These are phyloP conservation scores for Drosophila vallismaia DNA, from an alignment of 2,888 invertebrate genomes.

Conservation along the genomic window DNA sequence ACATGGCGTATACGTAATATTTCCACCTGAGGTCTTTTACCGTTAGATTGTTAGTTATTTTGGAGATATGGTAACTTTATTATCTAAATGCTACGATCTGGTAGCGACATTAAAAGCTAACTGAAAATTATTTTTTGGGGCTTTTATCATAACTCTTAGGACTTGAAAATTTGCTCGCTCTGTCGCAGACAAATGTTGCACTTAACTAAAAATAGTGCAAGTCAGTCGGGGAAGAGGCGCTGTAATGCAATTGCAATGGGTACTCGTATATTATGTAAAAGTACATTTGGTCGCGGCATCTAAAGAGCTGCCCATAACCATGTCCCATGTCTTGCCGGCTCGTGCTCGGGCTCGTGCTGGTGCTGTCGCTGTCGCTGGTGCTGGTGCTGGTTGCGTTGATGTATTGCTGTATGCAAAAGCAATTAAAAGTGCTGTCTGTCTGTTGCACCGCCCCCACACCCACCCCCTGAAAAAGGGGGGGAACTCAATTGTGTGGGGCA, in stretches of 20 bases:
- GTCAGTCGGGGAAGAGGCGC: constrained; percentile 60
- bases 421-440: constrained; percentile 77
- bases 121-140: constrained; percentile 38
- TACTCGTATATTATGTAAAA: constrained; percentile 64
- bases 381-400: constrained; percentile 53
- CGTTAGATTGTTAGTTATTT: not conserved
- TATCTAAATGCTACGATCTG: too few species aligned
- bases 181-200: constrained; percentile 54
- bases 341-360: constrained; percentile 44
- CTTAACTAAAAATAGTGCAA: constrained; percentile 73
- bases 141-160: constrained; percentile 46
- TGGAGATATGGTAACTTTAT: too few species aligned
- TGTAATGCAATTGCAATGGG: constrained; percentile 1
- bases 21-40: constrained; percentile 24
- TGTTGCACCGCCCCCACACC: constrained; percentile 30
- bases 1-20: constrained; percentile 70
- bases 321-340: constrained; percentile 62
- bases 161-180: constrained; percentile 38
- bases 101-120: too few species aligned
- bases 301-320: constrained; percentile 70
- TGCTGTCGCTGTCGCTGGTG: too few species aligned
- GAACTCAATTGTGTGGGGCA: constrained; percentile 16
- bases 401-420: constrained; percentile 79
- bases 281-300: constrained; percentile 65
- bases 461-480: constrained; percentile 6